Evolutionary conservation across 2,888 invertebrate genomes (phyloP).

Genomic region (Phalera bucephala): DNA sequence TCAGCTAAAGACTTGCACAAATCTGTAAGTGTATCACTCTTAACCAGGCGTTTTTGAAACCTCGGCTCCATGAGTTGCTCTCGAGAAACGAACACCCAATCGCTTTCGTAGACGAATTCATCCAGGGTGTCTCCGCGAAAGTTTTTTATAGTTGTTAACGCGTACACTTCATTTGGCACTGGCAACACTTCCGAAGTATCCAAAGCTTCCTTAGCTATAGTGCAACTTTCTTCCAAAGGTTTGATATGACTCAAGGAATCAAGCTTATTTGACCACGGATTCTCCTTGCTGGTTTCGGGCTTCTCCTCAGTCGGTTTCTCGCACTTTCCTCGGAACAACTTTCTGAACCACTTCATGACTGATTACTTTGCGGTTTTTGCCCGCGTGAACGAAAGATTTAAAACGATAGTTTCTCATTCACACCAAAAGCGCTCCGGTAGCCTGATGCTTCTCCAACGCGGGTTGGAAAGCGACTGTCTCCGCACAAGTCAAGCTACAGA

Average conservation of each 20-base stretch:
- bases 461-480: constrained; percentile 49
- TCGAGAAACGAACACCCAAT: constrained; percentile 64
- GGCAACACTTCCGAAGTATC: constrained; percentile 30
- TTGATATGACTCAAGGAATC: constrained; percentile 34
- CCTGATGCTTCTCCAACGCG: constrained; percentile 37
- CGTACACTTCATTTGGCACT: constrained; percentile 49
- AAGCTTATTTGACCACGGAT: constrained; percentile 36
- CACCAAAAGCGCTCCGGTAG: constrained; percentile 35
- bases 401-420: constrained; percentile 85
- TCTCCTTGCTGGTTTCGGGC: constrained; percentile 27
- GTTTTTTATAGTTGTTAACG: constrained; percentile 66
- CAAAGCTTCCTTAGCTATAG: constrained; percentile 30
- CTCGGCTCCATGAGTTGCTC: constrained; percentile 59
- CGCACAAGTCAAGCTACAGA: constrained; percentile 19
- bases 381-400: constrained; percentile 84
- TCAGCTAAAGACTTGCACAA: constrained; percentile 54
- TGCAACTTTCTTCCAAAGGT: constrained; percentile 16
- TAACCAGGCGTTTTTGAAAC: constrained; percentile 56
- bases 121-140: constrained; percentile 58
- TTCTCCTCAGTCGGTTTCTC: constrained; percentile 62
- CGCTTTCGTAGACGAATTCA: constrained; percentile 64
- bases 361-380: constrained; percentile 83
- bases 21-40: constrained; percentile 46
- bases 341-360: constrained; percentile 86
- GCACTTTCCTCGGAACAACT: constrained; percentile 82